Base-by-base conservation (phyloP, 2,113 vertebrate species). In the Chaetura pelagica region DNA sequence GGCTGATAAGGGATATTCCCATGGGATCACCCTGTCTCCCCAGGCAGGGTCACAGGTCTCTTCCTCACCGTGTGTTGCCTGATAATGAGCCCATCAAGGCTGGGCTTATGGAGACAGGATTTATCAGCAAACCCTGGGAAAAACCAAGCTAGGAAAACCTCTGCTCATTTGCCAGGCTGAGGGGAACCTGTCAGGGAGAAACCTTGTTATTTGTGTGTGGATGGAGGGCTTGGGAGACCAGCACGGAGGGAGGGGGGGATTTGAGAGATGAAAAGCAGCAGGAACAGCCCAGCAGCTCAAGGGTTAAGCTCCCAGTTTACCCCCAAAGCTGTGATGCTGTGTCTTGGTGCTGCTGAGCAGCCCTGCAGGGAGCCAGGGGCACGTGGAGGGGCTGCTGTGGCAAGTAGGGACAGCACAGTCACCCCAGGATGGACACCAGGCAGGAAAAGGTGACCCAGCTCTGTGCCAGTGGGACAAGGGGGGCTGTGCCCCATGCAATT, bases 91-190 rank as follows among this genome's bases (percentile, higher is more conserved):
- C 82, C 52, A 10, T 80, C 82, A 15, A 15, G 32, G 67, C 74
- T 0, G 20, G 67, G 15, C 4, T 15, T 13, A 55, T 2, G 69
- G 96, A 96, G 95, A 88, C 79, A 68, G 85, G 5, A 68, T 77
- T 97, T 93, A 96, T 96, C 95, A 88, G 93, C 82, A 74, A 59
- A 18, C 7, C 52, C 87, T 96, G 79, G 92, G 94, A 95, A 96
- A 96, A 95, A 94, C 7, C 17, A 46, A 69, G 91, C 2, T 22
- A 0, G 35, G 67, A 10, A 51, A 42, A 74, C 2, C 1, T 27
- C 83, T 34, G 49, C 49, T 79, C 2, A 0, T 10, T 2, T 24
- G 4, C 3, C 27, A 34, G 59, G 24, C 51, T 58, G 78, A 38
- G 57, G 57, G 32, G 42, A 42, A 30, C 10, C 9, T 0, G 2